Evolutionary conservation across 2,113 vertebrate genomes (phyloP), one percentile per base, ranked within the genome.

Genomic region (Glaucomys volans): DNA sequence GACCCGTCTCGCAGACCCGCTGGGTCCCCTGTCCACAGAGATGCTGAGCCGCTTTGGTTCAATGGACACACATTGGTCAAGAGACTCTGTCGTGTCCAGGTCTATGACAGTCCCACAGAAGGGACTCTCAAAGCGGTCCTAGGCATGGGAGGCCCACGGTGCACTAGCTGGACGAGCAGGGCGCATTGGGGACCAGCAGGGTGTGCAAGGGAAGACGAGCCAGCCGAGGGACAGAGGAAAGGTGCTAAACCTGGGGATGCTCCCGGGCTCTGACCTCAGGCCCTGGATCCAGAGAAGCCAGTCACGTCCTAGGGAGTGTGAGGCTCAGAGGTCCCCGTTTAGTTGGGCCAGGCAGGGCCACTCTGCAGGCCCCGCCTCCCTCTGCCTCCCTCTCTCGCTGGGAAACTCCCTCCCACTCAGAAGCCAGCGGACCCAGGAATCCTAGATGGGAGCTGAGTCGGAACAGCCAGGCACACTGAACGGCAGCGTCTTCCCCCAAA

Each of bases 271-370:
- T 12, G 17, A 87, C 40, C 59, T 82, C 66, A n/a, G 57, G 24
- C 35, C 24, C 28, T 59, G 22, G 47, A 32, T 57, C 47, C 13
- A 22, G 24, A 59, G 57, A 84, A 69, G 64, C 72, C 30, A 2
- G 35, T 79, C 16, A 13, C 42, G 3, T 13, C 13, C 10, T 7
- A 4, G 5, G 11, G 14, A 30, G 72, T 18, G 75, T 1, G 0
- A 8, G 2, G 72, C 35, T 20, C 8, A 4, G 59, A 62, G 5
- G n/a, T 62, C 7, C 20, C 35, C 37, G n/a, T 47, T 6, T 42
- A 28, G 5, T 5, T 5, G 30, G 74, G 75, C 59, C 77, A 26
- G 47, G 66, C 47, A n/a, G 24, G 17, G 16, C 8, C 82, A 0
- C n/a, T 54, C 59, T 17, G 69, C 9, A 35, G 64, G 28, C 52